A percentile compares a stretch with the other conserved stretches of the same genome.
phyloP scores from a whole-genome alignment of 2,888 invertebrate species.

The Alsophila aescularia region DNA sequence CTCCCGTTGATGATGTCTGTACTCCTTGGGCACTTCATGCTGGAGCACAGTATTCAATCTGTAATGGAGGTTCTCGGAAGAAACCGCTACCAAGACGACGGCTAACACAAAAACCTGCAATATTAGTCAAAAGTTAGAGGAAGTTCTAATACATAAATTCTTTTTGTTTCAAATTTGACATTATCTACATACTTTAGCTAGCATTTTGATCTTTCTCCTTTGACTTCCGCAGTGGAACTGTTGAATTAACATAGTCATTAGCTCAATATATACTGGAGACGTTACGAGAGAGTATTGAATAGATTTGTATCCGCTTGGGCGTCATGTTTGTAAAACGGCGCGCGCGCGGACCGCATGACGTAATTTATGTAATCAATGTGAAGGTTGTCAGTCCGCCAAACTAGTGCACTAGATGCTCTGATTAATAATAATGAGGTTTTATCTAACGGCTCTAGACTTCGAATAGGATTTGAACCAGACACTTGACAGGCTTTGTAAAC shows the following conservation, averaged over 20 bases:
- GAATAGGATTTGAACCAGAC: slow-evolving; percentile 31
- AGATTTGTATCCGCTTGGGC: slow-evolving; percentile 73
- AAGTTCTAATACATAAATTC: slow-evolving; percentile 16
- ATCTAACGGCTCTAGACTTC: slow-evolving; percentile 26
- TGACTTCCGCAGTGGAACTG: slow-evolving; percentile 80
- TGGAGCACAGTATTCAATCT: slow-evolving; percentile 52
- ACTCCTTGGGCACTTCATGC: slow-evolving; percentile 58
- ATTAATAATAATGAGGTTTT: slow-evolving; percentile 41
- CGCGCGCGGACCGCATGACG: slow-evolving; percentile 68
- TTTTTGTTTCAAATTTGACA: slow-evolving; percentile 19
- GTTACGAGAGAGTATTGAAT: slow-evolving; percentile 82
- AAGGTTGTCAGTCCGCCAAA: slow-evolving; percentile 69
- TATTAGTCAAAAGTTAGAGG: slow-evolving; percentile 24
- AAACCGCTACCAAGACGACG: slow-evolving; percentile 49
- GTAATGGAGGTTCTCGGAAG: slow-evolving; percentile 61
- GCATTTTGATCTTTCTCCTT: slow-evolving; percentile 77
- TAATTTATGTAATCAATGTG: slow-evolving; percentile 82
- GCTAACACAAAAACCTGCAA: slow-evolving; percentile 67
- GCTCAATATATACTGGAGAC: slow-evolving; percentile 83
- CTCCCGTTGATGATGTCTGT: slow-evolving; percentile 53
- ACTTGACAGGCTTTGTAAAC: slow-evolving; percentile 33
- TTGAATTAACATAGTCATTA: slow-evolving; percentile 80
- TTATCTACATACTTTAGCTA: slow-evolving; percentile 68
- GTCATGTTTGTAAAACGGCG: slow-evolving; percentile 71
- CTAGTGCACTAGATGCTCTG: slow-evolving; percentile 52